Evolutionary conservation across 2,113 vertebrate species (phyloP), one percentile per base, ranked within the genome.

Genomic region (Macrotis lagotis): DNA sequence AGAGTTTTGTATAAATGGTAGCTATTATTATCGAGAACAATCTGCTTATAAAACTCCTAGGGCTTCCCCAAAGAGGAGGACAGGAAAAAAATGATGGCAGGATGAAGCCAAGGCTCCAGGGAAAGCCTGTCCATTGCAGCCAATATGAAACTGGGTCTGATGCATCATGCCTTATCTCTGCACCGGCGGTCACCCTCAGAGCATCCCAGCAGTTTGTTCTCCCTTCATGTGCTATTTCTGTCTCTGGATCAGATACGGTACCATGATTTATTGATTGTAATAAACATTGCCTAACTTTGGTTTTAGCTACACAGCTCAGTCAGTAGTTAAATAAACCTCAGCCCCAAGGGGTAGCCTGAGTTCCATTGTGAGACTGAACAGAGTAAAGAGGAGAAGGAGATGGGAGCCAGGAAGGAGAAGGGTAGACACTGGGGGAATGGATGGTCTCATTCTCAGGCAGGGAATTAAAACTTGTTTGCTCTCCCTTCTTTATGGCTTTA

Each of bases 231-330:
- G 93, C 91, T 93, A n/a, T 96, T 96, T 93, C 92, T 0, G 0
- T 92, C 93, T 95, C 94, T 89, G 92, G 51, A 96, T 97, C 97
- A 95, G 94, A 96, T 93, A 95, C 0, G 4, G 53, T 74, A n/a
- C 55, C 14, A 24, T 93, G 95, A 97, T 97, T 96, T 97, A 97
- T 96, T 90, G 96, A 96, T 94, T n/a, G 88, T 50, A 94, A 95
- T 95, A 97, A 96, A 95, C 91, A 89, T 95, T 91, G 92, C 93
- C 96, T 95, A 95, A 95, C 95, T 22, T 0, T 0, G 37, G 8
- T 92, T 91, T 97, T 92, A 93, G 95, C 94, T 91, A 91, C 52
- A 9, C 0, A 1, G 92, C 94, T 95, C 88, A 52, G 66, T 93
- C 51, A 22, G 91, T 49, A 50, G 88, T 96, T 95, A 96, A 96